phyloP scores from a whole-genome alignment of 2,888 invertebrate species.

The Lasioglossum marginatum region DNA sequence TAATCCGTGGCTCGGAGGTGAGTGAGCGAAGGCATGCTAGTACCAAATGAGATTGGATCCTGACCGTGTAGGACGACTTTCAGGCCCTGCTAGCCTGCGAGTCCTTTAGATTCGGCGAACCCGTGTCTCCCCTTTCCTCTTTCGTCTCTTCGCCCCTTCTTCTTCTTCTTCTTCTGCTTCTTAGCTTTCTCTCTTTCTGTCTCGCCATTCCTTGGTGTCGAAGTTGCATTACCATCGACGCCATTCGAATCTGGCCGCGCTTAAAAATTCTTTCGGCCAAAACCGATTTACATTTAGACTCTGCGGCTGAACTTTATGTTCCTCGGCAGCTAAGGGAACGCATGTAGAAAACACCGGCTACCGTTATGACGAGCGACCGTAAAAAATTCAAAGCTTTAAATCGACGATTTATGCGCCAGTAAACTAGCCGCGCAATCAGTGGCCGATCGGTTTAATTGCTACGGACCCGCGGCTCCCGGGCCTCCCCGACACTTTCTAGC shows the following conservation, averaged over 20 bases:
- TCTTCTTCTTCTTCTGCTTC: background rate
- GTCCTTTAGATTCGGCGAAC: conserved; percentile 67
- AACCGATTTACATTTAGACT: conserved; percentile 62
- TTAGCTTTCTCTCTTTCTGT: background rate
- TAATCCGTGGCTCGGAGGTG: conserved; percentile 69
- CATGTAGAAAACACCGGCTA: conserved; percentile 59
- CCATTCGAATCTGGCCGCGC: conserved; percentile 38
- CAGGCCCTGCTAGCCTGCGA: conserved; percentile 61
- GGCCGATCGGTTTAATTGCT: conserved; percentile 42
- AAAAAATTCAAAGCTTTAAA: conserved; percentile 57
- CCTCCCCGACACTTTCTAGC: conserved; percentile 28
- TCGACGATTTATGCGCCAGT: conserved; percentile 55
- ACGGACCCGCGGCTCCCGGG: background rate
- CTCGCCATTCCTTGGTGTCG: conserved; percentile 56
- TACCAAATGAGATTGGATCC: conserved; percentile 76
- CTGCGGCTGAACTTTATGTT: conserved; percentile 50
- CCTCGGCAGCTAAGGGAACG: conserved; percentile 23
- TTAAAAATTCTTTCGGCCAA: conserved; percentile 45
- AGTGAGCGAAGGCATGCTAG: conserved; percentile 71
- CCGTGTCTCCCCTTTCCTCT: conserved; percentile 37
- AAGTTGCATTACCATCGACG: conserved; percentile 70
- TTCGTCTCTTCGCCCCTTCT: background rate
- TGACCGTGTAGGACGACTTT: conserved; percentile 75
- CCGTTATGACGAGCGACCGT: conserved; percentile 57
- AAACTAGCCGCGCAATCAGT: conserved; percentile 45